These are phyloP conservation scores for Patella caerulea DNA, from an alignment of 2,888 invertebrate species.

Conservation along the genomic window DNA sequence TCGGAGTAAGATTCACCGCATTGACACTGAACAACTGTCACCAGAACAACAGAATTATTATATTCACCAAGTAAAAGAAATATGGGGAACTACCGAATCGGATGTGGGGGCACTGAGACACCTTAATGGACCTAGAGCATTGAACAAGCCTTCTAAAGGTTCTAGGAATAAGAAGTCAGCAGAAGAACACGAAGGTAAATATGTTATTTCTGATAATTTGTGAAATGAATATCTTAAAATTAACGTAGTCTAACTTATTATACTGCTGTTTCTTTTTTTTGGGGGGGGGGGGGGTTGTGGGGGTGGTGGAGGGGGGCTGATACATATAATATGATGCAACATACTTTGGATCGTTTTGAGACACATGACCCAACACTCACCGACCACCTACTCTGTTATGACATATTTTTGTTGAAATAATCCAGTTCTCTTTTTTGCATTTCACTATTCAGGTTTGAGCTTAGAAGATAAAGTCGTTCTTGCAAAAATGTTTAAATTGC, in stretches of 20 bases:
- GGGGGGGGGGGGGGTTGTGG: too few relatives aligned
- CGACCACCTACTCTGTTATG: too few relatives aligned
- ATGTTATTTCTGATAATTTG: too few relatives aligned
- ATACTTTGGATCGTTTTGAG: too few relatives aligned
- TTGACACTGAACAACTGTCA: slow-evolving; percentile 52
- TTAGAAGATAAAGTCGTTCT: slow-evolving; percentile 59
- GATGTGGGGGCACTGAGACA: not conserved
- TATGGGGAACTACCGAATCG: slow-evolving; percentile 33
- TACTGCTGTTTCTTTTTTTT: too few relatives aligned
- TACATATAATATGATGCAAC: too few relatives aligned
- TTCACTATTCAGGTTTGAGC: slow-evolving; percentile 49
- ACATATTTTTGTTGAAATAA: too few relatives aligned
- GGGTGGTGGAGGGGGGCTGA: too few relatives aligned
- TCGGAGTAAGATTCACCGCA: slow-evolving; percentile 49
- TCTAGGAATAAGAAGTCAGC: slow-evolving; percentile 1
- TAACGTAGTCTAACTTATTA: too few relatives aligned
- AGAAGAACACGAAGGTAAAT: slow-evolving; percentile 7
- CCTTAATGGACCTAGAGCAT: not conserved
- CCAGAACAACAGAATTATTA: slow-evolving; percentile 48
- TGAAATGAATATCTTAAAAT: too few relatives aligned
- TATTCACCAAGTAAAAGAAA: slow-evolving; percentile 38
- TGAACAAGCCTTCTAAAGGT: not conserved
- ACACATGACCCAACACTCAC: too few relatives aligned
- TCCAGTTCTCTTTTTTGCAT: too few relatives aligned
- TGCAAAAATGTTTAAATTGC: slow-evolving; percentile 53